Conservation (phyloP, 2,888 invertebrate genomes). For the Calephelis perditalis region DNA sequence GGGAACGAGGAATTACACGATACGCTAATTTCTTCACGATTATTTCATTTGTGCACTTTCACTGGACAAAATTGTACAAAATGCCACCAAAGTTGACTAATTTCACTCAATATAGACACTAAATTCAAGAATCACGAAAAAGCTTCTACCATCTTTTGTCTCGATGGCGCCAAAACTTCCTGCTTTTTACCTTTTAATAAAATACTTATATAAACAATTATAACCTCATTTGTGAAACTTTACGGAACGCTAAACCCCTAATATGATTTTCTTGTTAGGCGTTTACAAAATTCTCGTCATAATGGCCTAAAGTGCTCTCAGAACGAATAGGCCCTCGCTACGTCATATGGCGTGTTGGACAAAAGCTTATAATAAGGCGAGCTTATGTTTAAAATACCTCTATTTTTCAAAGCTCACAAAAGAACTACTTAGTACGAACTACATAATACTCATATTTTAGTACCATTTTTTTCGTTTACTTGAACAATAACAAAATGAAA, state of each 20-base stretch:
- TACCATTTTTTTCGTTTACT: constrained; percentile 10
- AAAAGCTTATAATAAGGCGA: constrained; percentile 9
- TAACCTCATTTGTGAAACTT: no score
- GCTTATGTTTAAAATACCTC: constrained; percentile 12
- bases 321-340: constrained; percentile 7
- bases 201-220: no score
- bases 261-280: constrained; percentile 5
- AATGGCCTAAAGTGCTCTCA: constrained; percentile 5
- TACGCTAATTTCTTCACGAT: no score
- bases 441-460: constrained; percentile 1
- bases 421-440: constrained; percentile 8
- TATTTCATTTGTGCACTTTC: no score
- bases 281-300: constrained; percentile 8
- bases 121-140: no score
- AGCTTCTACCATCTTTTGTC: no score
- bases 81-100: no score
- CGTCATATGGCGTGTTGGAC: constrained; percentile 13
- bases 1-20: no score
- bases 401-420: constrained; percentile 12
- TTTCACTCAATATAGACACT: no score
- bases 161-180: no score
- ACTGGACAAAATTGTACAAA: no score
- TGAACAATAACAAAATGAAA: neutral
- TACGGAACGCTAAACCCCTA: neutral
- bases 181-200: no score